Evolutionary conservation across 2,113 vertebrate species (phyloP).

Genomic region (Typhlomys cinereus): DNA sequence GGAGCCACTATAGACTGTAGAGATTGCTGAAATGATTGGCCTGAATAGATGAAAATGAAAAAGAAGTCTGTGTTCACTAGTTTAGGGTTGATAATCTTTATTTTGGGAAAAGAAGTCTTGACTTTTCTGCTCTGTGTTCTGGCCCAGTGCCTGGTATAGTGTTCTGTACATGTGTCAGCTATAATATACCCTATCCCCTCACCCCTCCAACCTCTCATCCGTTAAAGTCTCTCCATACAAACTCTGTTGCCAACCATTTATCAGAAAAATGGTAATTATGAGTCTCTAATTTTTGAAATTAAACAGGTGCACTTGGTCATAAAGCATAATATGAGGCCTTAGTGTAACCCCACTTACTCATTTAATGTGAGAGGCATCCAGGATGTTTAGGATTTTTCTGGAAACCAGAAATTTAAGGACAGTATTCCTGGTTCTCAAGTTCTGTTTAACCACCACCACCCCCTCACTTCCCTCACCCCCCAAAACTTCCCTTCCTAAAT

Average conservation of each 20-base stretch:
- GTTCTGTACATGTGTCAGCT: neutral
- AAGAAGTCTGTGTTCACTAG: neutral
- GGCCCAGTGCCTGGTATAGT: neutral
- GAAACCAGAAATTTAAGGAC: too few relatives aligned
- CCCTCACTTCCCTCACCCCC: accelerated
- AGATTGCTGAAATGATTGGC: neutral
- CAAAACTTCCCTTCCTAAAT: neutral
- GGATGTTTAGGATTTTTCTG: neutral
- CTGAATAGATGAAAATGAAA: neutral
- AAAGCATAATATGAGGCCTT: neutral
- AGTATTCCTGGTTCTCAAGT: too few relatives aligned
- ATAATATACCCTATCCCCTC: neutral
- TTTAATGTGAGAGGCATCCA: neutral
- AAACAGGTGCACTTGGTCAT: neutral
- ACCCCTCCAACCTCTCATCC: too few relatives aligned
- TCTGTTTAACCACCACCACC: too few relatives aligned
- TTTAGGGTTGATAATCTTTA: neutral
- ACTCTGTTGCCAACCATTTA: neutral
- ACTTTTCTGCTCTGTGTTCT: neutral
- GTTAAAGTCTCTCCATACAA: neutral
- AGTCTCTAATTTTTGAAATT: slow-evolving; percentile 40
- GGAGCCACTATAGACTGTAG: neutral
- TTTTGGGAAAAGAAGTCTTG: neutral
- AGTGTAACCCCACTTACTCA: neutral
- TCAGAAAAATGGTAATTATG: slow-evolving; percentile 8